Evolutionary conservation across 2,888 invertebrate species (phyloP).

Genomic region (Polydesmus complanatus): DNA sequence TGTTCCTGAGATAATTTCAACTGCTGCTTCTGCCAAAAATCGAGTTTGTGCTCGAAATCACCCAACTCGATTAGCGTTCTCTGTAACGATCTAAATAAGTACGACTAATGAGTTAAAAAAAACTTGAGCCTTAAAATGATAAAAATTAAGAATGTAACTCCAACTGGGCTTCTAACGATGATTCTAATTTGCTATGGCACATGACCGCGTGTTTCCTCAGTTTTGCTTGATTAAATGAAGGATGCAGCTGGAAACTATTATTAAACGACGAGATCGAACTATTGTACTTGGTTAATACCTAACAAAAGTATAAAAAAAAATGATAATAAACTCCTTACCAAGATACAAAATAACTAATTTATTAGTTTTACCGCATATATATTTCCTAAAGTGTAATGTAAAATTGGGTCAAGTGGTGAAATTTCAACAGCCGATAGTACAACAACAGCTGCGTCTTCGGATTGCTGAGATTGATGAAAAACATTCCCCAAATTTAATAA

Average conservation of each 20-base stretch:
- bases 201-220: constrained; percentile 49
- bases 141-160: constrained; percentile 38
- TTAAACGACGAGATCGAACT: constrained; percentile 52
- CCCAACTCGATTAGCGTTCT: constrained; percentile 46
- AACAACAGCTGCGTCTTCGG: constrained; percentile 56
- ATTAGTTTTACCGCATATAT: constrained; percentile 45
- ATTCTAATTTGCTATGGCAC: constrained; percentile 51
- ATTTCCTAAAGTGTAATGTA: constrained; percentile 56
- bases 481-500: constrained; percentile 58
- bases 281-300: constrained; percentile 48
- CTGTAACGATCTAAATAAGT: constrained; percentile 41
- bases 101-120: not conserved
- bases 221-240: constrained; percentile 45
- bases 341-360: not conserved
- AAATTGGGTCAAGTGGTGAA: constrained; percentile 44
- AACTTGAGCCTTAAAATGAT: not conserved
- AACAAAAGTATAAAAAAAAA: not conserved
- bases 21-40: constrained; percentile 44
- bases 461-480: constrained; percentile 49
- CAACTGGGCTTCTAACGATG: constrained; percentile 47
- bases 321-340: constrained; percentile 1
- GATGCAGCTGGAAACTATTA: constrained; percentile 48
- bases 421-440: constrained; percentile 59
- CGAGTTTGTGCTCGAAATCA: constrained; percentile 47
- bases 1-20: constrained; percentile 43